phyloP scores from a whole-genome alignment of 2,113 vertebrate species.

The Heliornis fulica region DNA sequence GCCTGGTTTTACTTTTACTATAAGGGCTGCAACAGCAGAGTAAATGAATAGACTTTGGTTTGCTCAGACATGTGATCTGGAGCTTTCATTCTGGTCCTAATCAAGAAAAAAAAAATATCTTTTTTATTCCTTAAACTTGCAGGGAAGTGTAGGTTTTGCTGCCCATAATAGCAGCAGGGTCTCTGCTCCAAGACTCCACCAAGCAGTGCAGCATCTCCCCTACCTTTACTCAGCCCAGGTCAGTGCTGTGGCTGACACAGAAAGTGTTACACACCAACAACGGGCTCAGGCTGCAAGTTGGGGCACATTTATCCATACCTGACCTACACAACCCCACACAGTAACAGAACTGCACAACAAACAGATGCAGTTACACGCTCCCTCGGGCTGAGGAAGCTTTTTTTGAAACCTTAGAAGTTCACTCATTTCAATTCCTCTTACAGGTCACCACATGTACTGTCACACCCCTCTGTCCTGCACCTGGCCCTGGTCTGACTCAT shows the following conservation, averaged over 20 bases:
- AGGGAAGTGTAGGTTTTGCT: not conserved
- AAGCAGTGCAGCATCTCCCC: not conserved
- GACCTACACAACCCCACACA: not conserved
- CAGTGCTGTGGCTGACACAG: not conserved
- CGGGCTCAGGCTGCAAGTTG: not conserved
- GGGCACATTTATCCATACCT: conserved; percentile 17
- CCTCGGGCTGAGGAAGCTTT: not conserved
- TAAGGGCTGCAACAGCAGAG: not conserved
- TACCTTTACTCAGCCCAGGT: not conserved
- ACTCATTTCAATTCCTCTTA: conserved; percentile 24
- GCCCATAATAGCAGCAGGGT: not conserved
- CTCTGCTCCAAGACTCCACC: accelerated
- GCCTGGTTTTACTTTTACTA: not conserved
- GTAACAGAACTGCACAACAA: conserved; percentile 4
- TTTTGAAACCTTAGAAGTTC: conserved; percentile 48
- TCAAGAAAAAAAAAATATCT: not conserved
- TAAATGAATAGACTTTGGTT: accelerated
- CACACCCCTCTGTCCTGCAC: conserved; percentile 55
- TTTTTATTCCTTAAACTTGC: not conserved
- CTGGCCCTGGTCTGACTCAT: conserved; percentile 50
- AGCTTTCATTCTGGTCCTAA: not conserved
- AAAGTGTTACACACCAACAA: accelerated
- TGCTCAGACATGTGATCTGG: not conserved
- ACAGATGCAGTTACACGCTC: conserved; percentile 12
- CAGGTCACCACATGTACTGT: conserved; percentile 42